These are phyloP conservation scores for Lasioglossum pauxillum DNA, from an alignment of 2,888 invertebrate genomes.

Conservation along the genomic window DNA sequence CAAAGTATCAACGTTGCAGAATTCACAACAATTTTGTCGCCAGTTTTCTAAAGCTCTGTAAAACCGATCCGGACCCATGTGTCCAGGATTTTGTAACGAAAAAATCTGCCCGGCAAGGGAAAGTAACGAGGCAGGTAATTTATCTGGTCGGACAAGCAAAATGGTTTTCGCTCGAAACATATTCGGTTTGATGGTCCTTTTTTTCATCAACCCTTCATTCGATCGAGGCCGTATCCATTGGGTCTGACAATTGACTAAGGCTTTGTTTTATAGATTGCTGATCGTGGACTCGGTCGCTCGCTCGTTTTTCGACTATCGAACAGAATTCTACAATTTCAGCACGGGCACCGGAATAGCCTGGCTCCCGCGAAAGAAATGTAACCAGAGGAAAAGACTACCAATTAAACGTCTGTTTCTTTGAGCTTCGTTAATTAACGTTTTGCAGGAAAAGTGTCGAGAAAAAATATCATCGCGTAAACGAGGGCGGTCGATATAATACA, in stretches of 20 bases:
- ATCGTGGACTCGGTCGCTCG: constrained; percentile 28
- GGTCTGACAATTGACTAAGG: constrained; percentile 37
- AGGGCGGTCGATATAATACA: not conserved
- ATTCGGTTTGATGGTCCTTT: constrained; percentile 35
- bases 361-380: not conserved
- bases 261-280: constrained; percentile 38
- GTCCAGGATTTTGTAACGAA: constrained; percentile 38
- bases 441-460: not conserved
- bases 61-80: not conserved
- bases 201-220: constrained; percentile 11
- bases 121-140: constrained; percentile 25
- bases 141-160: constrained; percentile 22
- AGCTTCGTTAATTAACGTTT: not conserved
- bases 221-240: constrained; percentile 23
- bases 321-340: constrained; percentile 19
- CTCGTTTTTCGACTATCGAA: constrained; percentile 22
- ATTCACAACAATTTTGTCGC: not conserved
- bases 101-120: not conserved
- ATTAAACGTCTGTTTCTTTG: not conserved
- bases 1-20: not conserved
- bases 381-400: not conserved
- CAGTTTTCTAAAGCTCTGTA: not conserved
- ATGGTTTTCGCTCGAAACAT: constrained; percentile 41
- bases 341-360: not conserved
- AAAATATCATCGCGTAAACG: not conserved